These are phyloP conservation scores for Brachyalestes nurse DNA, from an alignment of 2,797 vertebrate genomes.

Conservation along the genomic window DNA sequence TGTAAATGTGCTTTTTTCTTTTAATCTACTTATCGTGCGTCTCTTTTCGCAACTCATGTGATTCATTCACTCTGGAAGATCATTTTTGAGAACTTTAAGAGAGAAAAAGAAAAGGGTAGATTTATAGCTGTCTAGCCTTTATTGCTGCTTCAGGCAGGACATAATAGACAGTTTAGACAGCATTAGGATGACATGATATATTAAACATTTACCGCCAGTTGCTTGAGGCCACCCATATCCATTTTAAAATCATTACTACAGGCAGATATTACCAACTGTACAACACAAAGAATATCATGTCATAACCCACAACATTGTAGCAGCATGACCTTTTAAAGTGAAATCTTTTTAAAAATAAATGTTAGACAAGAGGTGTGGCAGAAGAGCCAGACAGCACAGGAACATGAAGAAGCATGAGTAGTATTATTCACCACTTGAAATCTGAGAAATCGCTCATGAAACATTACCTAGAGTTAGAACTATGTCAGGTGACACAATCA, in stretches of 20 bases:
- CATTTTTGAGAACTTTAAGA: background rate
- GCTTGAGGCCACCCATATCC: slow-evolving; percentile 40
- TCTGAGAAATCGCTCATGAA: background rate
- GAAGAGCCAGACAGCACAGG: background rate
- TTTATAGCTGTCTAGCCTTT: slow-evolving; percentile 13
- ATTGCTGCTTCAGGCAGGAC: slow-evolving; percentile 33
- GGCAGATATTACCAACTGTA: slow-evolving; percentile 37
- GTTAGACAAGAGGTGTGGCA: background rate
- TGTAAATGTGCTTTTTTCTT: background rate
- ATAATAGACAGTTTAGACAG: slow-evolving; percentile 21
- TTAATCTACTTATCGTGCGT: background rate
- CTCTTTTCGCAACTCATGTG: background rate
- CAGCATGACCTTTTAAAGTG: background rate
- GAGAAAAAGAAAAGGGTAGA: background rate
- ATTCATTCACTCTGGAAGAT: background rate
- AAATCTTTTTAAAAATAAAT: background rate
- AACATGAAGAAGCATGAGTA: background rate
- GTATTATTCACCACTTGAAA: background rate
- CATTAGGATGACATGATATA: background rate
- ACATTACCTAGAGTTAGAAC: slow-evolving; percentile 2
- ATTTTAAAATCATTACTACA: slow-evolving; percentile 35
- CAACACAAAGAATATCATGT: background rate
- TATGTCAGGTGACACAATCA: slow-evolving; percentile 20
- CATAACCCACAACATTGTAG: background rate
- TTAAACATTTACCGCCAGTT: slow-evolving; percentile 7